These are phyloP conservation scores for Hololepta plana DNA, from an alignment of 2,888 invertebrate species.

Conservation along the genomic window DNA sequence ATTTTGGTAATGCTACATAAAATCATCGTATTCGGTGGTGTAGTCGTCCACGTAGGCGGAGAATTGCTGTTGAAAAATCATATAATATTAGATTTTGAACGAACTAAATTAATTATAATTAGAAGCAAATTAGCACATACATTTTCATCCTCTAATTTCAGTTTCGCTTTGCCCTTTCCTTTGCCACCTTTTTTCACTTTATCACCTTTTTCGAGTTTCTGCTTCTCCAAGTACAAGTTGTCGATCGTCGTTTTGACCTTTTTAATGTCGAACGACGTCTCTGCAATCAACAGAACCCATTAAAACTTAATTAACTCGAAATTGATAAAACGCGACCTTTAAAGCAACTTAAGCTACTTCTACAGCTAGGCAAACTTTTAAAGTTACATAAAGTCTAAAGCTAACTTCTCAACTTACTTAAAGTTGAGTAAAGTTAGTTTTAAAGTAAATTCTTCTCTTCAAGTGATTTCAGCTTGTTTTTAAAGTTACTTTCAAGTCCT, in stretches of 20 bases:
- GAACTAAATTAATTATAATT: conserved; percentile 5
- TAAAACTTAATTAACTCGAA: conserved; percentile 12
- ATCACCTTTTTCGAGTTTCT: conserved; percentile 69
- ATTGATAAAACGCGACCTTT: conserved; percentile 1
- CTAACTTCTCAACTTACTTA: too few species aligned
- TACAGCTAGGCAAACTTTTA: too few species aligned
- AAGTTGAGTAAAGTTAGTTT: too few species aligned
- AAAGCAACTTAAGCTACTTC: too few species aligned
- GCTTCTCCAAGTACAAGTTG: conserved; percentile 72
- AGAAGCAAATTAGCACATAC: conserved; percentile 32
- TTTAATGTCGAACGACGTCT: conserved; percentile 61
- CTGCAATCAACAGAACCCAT: conserved; percentile 34
- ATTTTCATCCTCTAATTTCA: conserved; percentile 58
- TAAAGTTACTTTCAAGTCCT: too few species aligned
- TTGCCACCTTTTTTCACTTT: conserved; percentile 58
- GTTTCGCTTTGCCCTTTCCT: conserved; percentile 63
- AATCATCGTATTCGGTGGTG: conserved; percentile 50
- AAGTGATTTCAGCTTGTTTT: too few species aligned
- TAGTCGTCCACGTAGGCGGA: conserved; percentile 46
- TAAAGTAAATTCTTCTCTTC: too few species aligned
- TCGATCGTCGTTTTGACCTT: conserved; percentile 72
- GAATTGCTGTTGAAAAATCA: conserved; percentile 37
- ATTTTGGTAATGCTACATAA: conserved; percentile 71
- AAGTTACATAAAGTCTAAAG: too few species aligned
- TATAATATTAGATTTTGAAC: background rate